Percentiles rank a stretch among this genome's conserved stretches.
Evolutionary conservation across 2,888 invertebrate genomes (phyloP).

Genomic region (Andrena chrysosceles): DNA sequence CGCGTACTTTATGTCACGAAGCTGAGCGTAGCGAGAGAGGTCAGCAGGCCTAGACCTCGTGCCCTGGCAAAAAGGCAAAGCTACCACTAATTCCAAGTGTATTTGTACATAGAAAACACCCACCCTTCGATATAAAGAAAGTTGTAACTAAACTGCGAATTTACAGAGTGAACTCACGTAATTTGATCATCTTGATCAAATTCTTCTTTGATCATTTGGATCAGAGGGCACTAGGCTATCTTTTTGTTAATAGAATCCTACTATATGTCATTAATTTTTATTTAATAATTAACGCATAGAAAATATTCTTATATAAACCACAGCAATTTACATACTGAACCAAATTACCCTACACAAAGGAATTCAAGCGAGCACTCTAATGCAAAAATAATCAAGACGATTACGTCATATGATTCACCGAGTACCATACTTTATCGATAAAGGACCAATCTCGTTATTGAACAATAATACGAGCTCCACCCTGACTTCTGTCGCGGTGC

Average conservation of each 20-base stretch:
- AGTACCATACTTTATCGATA: slow-evolving; percentile 7
- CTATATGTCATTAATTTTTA: not conserved
- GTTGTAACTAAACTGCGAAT: slow-evolving; percentile 15
- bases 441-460: slow-evolving; percentile 30
- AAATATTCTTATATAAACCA: not conserved
- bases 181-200: not conserved
- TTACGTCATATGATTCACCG: not conserved
- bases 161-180: not conserved
- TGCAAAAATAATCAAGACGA: not conserved
- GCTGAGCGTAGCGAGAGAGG: slow-evolving; percentile 71
- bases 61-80: slow-evolving; percentile 74
- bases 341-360: too few species aligned
- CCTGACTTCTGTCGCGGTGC: not conserved
- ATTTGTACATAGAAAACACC: slow-evolving; percentile 72
- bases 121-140: slow-evolving; percentile 48
- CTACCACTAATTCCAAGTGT: slow-evolving; percentile 72
- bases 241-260: not conserved
- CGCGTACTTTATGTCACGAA: too few species aligned
- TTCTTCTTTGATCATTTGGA: not conserved
- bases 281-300: not conserved
- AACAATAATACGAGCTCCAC: not conserved
- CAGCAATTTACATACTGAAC: too few species aligned
- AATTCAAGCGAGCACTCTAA: not conserved
- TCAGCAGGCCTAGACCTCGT: slow-evolving; percentile 72
- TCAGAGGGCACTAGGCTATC: not conserved